A percentile compares a stretch with the other conserved stretches of the same genome.
phyloP scores from a whole-genome alignment of 2,113 vertebrate species.

The Apeltes quadracus region DNA sequence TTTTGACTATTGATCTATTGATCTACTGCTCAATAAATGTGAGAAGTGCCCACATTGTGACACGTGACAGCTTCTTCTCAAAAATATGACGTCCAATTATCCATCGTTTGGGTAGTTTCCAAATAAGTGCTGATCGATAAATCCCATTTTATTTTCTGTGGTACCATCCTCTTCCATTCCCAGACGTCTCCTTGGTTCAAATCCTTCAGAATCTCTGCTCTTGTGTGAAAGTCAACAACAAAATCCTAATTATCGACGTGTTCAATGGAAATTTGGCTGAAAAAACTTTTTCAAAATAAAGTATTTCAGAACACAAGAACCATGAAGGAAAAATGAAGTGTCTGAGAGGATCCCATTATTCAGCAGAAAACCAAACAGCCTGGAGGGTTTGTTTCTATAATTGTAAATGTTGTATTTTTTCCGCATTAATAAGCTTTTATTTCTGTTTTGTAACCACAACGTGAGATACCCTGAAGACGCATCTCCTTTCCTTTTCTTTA shows the following conservation, averaged over 20 bases:
- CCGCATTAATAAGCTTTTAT: background rate
- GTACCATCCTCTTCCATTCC: background rate
- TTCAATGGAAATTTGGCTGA: background rate
- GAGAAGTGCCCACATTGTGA: too few relatives aligned
- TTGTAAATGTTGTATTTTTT: background rate
- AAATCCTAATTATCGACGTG: background rate
- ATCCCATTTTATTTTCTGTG: background rate
- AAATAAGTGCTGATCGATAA: too few relatives aligned
- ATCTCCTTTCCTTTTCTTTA: background rate
- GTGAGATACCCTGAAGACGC: background rate
- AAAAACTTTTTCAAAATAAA: background rate
- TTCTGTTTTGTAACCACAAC: background rate
- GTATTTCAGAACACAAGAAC: constrained; percentile 1
- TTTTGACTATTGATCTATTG: too few relatives aligned
- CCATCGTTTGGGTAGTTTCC: too few relatives aligned
- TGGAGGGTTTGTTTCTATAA: constrained; percentile 65
- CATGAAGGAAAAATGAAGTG: background rate
- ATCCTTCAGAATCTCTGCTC: background rate
- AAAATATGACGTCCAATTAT: too few relatives aligned
- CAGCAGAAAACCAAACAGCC: constrained; percentile 43
- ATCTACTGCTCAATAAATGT: too few relatives aligned
- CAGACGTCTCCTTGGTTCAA: background rate
- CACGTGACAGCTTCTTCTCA: too few relatives aligned
- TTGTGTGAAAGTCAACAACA: background rate
- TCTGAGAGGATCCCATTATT: constrained; percentile 33